Evolutionary conservation across 2,888 invertebrate species (phyloP), one percentile per base, ranked within the genome.

Genomic region (Trichacis sp.): DNA sequence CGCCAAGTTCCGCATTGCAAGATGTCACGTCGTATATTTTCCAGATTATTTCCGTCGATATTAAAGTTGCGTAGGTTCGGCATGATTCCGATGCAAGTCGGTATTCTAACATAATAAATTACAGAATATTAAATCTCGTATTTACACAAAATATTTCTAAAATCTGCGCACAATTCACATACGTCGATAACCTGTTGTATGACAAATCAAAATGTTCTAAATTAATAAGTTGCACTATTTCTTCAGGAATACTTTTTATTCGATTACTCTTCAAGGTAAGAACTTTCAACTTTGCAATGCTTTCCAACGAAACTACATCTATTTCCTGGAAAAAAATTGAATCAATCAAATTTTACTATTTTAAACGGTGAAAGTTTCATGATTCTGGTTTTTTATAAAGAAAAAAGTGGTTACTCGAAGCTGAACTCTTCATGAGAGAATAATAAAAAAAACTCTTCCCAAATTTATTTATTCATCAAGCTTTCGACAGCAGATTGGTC

Each of bases 41-140:
- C 89, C 71, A 96, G 86, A 74, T 92, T 92, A 85, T 97, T 97
- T 3, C 96, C 96, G 71, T 95, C 94, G 75, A 96, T 87, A 67
- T 90, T 91, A 50, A 97, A 87, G 71, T 92, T 92, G 76, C 94
- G 93, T 59, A 97, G 85, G 79, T 94, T 92, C 0, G 92, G 90
- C 73, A 97, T 86, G 1, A 88, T 83, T 17, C 91, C 88, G 51
- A 93, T 77, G n/a, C 87, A 86, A 74, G 86, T 87, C n/a, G 93
- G 93, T 64, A 94, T 84, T 70, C 90, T 91, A 76, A 81, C 66
- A 63, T 24, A 50, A 14, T 24, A 38, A 56, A 33, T 11, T n/a
- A n/a, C n/a, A n/a, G n/a, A n/a, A n/a, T n/a, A n/a, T n/a, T n/a
- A n/a, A n/a, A n/a, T n/a, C n/a, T n/a, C n/a, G n/a, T n/a, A n/a